Percentiles rank a stretch among this genome's conserved stretches.
These are phyloP conservation scores for Drosophila parabipectinata DNA, from an alignment of 1,140 invertebrate genomes.

Conservation along the genomic window DNA sequence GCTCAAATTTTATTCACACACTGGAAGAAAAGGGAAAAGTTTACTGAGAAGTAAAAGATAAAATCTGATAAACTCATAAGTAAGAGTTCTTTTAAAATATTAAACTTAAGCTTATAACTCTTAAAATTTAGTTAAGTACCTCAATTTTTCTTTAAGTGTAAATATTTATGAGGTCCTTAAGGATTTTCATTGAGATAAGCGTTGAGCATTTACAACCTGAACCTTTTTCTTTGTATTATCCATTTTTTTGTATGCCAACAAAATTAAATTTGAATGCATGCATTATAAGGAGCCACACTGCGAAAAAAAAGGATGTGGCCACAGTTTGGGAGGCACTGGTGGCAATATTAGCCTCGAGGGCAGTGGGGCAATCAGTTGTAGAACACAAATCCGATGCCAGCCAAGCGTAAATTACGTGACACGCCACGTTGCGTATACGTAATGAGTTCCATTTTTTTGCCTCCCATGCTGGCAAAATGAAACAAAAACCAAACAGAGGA, in stretches of 20 bases:
- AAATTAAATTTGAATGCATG: constrained; percentile 71
- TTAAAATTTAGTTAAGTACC: neutral
- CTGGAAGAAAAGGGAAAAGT: constrained; percentile 1
- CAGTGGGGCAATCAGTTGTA: constrained; percentile 51
- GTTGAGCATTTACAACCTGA: constrained; percentile 60
- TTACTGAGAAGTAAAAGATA: neutral
- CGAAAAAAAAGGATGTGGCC: neutral
- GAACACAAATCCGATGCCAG: constrained; percentile 58
- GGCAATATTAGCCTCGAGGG: constrained; percentile 24
- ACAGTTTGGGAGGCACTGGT: constrained; percentile 41
- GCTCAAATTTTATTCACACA: constrained; percentile 50
- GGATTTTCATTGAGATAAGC: constrained; percentile 79
- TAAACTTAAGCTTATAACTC: neutral
- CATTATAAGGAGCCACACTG: constrained; percentile 38
- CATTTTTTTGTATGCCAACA: constrained; percentile 41
- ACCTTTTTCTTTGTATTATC: constrained; percentile 46
- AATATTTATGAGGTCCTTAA: constrained; percentile 78
- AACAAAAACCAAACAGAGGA: constrained; percentile 1
- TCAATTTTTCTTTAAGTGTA: constrained; percentile 22
- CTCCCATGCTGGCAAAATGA: constrained; percentile 5
- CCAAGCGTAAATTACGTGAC: constrained; percentile 71
- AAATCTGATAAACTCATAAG: neutral
- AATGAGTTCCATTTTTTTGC: constrained; percentile 63
- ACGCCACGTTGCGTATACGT: constrained; percentile 73
- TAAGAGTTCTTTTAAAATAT: neutral